These are phyloP conservation scores for Autographa gamma DNA, from an alignment of 2,888 invertebrate genomes.

Conservation along the genomic window DNA sequence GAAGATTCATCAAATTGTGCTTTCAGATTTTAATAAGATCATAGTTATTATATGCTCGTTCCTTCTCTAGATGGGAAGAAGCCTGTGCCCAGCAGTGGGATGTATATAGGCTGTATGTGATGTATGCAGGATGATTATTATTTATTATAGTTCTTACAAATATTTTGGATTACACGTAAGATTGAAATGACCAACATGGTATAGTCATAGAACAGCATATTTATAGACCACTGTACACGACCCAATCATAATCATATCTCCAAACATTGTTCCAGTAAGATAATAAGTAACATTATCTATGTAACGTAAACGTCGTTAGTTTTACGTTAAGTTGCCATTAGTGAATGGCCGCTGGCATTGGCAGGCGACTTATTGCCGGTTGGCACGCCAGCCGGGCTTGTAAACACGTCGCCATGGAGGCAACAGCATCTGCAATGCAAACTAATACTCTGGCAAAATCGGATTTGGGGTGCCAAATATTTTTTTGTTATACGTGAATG, in stretches of 20 bases:
- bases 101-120: too few species aligned
- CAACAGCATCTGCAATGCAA: conserved; percentile 46
- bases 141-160: too few species aligned
- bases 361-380: conserved; percentile 57
- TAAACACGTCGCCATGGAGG: conserved; percentile 48
- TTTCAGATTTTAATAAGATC: too few species aligned
- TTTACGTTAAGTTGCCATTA: conserved; percentile 61
- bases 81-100: too few species aligned
- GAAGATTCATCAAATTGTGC: too few species aligned
- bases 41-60: too few species aligned
- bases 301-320: conserved; percentile 44
- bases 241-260: background rate
- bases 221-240: background rate
- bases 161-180: too few species aligned
- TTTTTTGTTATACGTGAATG: background rate
- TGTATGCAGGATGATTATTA: too few species aligned
- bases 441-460: conserved; percentile 15
- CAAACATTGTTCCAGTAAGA: conserved; percentile 24
- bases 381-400: conserved; percentile 60
- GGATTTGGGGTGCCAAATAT: conserved; percentile 8
- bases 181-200: too few species aligned
- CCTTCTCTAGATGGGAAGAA: too few species aligned
- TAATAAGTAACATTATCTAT: conserved; percentile 33
- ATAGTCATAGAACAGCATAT: too few species aligned
- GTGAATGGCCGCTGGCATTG: conserved; percentile 62